Evolutionary conservation across 2,797 vertebrate genomes (phyloP).

Genomic region (Zalophus californianus): DNA sequence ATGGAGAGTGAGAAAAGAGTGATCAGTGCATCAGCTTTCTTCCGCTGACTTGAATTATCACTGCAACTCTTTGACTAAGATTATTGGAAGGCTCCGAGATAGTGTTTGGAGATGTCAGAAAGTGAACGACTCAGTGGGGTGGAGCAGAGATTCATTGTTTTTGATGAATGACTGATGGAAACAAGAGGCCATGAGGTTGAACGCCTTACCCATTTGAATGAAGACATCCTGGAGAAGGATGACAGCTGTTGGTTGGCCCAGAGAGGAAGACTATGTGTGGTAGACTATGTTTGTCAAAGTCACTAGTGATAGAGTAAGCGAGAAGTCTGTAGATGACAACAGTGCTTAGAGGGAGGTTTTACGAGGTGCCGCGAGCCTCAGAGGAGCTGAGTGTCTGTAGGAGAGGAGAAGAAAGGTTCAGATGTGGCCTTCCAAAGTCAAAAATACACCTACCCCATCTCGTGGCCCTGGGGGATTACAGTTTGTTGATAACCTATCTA

Average conservation of each 20-base stretch:
- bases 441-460: neutral
- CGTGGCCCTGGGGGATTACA: neutral
- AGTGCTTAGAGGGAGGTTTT: neutral
- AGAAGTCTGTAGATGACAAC: neutral
- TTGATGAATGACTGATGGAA: neutral
- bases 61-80: conserved; percentile 9
- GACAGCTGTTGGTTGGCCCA: neutral
- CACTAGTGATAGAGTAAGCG: neutral
- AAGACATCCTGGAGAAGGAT: neutral
- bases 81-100: neutral
- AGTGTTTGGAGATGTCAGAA: neutral
- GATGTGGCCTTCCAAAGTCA: neutral
- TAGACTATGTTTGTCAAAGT: neutral
- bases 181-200: neutral
- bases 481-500: conserved; percentile 30
- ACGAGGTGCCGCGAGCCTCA: neutral
- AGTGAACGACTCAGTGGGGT: neutral
- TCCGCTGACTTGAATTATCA: neutral
- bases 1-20: neutral
- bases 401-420: neutral
- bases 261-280: neutral
- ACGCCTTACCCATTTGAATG: neutral
- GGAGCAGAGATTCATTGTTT: neutral
- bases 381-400: neutral
- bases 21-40: neutral